These are phyloP conservation scores for Sebastolobus altivelis DNA, from an alignment of 2,797 vertebrate genomes.

Conservation along the genomic window DNA sequence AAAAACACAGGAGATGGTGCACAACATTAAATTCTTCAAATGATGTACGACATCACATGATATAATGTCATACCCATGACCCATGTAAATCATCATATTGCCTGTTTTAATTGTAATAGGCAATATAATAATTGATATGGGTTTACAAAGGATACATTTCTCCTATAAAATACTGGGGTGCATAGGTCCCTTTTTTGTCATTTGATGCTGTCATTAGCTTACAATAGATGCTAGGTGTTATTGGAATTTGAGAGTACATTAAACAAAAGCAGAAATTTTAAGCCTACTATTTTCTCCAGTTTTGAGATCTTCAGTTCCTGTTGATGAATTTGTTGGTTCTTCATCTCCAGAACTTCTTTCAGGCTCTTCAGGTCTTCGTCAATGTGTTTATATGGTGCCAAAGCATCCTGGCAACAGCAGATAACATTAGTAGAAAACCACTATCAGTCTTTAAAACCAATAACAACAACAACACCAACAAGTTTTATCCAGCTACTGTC, in stretches of 20 bases:
- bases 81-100: too few relatives aligned
- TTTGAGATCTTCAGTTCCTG: conserved; percentile 95
- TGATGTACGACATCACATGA: not conserved
- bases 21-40: conserved; percentile 80
- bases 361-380: conserved; percentile 96
- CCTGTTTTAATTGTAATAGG: too few relatives aligned
- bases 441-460: not conserved
- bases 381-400: conserved; percentile 94
- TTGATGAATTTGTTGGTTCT: conserved; percentile 96
- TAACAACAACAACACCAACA: not conserved
- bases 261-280: conserved; percentile 61
- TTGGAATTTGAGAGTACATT: not conserved
- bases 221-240: not conserved
- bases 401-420: conserved; percentile 84
- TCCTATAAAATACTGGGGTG: too few relatives aligned
- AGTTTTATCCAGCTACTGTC: not conserved
- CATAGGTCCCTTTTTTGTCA: too few relatives aligned
- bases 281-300: conserved; percentile 94
- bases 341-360: conserved; percentile 96
- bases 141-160: not conserved
- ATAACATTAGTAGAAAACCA: conserved; percentile 1
- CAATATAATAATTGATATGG: not conserved
- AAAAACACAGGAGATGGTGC: conserved; percentile 64
- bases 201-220: not conserved
- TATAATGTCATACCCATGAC: too few relatives aligned